These are phyloP conservation scores for Drosophila ironensis DNA, from an alignment of 1,140 invertebrate genomes.

Conservation along the genomic window DNA sequence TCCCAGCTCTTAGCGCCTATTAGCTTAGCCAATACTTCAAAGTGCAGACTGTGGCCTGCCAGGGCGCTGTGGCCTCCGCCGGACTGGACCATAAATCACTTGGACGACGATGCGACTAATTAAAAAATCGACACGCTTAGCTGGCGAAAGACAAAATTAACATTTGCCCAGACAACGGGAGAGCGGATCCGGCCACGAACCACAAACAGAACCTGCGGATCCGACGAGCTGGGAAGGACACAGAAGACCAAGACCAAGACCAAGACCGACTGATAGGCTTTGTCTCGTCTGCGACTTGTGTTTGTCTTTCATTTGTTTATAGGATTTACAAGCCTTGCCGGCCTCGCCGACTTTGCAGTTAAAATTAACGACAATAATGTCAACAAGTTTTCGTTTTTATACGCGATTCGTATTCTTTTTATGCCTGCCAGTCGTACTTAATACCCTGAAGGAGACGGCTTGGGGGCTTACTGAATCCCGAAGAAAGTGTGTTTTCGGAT, in stretches of 20 bases:
- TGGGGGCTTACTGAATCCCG: too few species aligned
- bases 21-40: constrained; percentile 77
- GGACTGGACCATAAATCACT: constrained; percentile 72
- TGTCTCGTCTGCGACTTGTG: constrained; percentile 23
- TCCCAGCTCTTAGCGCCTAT: constrained; percentile 72
- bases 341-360: constrained; percentile 45
- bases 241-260: constrained; percentile 2
- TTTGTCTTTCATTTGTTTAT: constrained; percentile 70
- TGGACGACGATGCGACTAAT: constrained; percentile 78
- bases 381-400: constrained; percentile 47
- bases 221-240: not conserved
- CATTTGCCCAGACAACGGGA: constrained; percentile 51
- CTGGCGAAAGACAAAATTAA: constrained; percentile 78
- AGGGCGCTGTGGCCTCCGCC: constrained; percentile 10
- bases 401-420: too few species aligned
- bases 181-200: not conserved
- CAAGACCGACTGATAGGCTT: constrained; percentile 36
- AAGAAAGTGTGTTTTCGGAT: too few species aligned
- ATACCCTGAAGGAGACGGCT: too few species aligned
- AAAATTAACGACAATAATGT: constrained; percentile 77
- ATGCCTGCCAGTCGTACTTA: too few species aligned
- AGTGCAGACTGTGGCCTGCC: constrained; percentile 39
- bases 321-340: constrained; percentile 43
- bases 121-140: constrained; percentile 81
- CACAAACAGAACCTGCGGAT: constrained; percentile 1